phyloP scores from a whole-genome alignment of 2,888 invertebrate species.

The Tenthredo distinguenda region DNA sequence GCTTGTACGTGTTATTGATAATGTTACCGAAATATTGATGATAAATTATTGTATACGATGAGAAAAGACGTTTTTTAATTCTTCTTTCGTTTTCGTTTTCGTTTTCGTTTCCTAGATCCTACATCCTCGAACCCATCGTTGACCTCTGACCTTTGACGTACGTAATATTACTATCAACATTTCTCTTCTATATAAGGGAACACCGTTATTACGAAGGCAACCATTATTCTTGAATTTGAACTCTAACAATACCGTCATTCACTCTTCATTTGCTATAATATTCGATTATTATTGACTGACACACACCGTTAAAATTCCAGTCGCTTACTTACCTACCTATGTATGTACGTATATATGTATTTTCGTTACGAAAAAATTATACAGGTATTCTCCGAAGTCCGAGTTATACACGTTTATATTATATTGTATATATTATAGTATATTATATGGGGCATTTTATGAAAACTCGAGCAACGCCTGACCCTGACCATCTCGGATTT shows the following conservation, averaged over 20 bases:
- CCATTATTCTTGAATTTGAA: slow-evolving; percentile 31
- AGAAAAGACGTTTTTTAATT: too few species aligned
- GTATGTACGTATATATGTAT: not conserved
- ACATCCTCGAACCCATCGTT: not conserved
- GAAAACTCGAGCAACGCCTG: too few species aligned
- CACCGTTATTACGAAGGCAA: slow-evolving; percentile 38
- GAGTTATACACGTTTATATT: too few species aligned
- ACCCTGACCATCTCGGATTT: too few species aligned
- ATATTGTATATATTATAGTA: too few species aligned
- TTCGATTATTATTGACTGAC: slow-evolving; percentile 4
- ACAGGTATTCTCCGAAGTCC: too few species aligned
- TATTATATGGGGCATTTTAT: too few species aligned
- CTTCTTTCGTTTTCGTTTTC: not conserved
- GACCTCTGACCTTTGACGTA: not conserved
- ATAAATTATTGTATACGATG: not conserved
- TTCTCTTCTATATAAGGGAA: slow-evolving; percentile 32
- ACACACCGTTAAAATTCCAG: not conserved
- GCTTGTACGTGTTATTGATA: too few species aligned
- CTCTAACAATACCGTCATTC: slow-evolving; percentile 31
- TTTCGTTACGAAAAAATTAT: too few species aligned
- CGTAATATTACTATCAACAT: slow-evolving; percentile 2
- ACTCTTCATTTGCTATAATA: not conserved
- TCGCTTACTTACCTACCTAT: not conserved
- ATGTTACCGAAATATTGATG: not conserved
- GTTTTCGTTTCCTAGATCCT: not conserved